Percentiles rank a stretch among this genome's conserved stretches.
Evolutionary conservation across 2,113 vertebrate species (phyloP).

Genomic region (Ptilonorhynchus violaceus): DNA sequence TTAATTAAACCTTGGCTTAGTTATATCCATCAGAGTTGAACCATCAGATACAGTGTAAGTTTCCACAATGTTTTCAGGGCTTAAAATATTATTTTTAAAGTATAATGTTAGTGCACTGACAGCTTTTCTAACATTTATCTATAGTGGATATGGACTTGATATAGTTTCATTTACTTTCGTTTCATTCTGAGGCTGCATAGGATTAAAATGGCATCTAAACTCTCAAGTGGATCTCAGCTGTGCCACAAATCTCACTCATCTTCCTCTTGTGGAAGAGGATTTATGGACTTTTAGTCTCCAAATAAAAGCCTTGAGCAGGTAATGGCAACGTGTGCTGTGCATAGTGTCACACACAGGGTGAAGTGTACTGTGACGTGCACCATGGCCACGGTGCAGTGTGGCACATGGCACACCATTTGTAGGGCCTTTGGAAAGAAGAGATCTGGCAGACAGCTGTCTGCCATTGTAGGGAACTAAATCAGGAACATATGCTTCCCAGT

Average conservation of each 20-base stretch:
- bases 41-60: not conserved
- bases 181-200: not conserved
- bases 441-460: not conserved
- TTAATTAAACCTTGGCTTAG: not conserved
- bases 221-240: not conserved
- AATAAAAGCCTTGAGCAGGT: not conserved
- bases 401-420: accelerated
- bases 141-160: not conserved
- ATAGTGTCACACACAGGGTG: not conserved
- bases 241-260: not conserved
- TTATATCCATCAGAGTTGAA: not conserved
- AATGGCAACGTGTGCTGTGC: not conserved
- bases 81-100: not conserved
- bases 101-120: not conserved
- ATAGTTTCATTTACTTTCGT: not conserved
- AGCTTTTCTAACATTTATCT: not conserved
- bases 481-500: not conserved
- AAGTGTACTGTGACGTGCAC: accelerated
- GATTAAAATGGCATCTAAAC: not conserved
- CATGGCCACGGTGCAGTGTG: not conserved
- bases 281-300: not conserved
- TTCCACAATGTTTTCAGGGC: not conserved
- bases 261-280: not conserved
- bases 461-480: not conserved
- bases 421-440: not conserved